Percentiles rank a stretch among this genome's conserved stretches.
Evolutionary conservation across 2,113 vertebrate species (phyloP).

Genomic region (Protobothrops flavoviridis): DNA sequence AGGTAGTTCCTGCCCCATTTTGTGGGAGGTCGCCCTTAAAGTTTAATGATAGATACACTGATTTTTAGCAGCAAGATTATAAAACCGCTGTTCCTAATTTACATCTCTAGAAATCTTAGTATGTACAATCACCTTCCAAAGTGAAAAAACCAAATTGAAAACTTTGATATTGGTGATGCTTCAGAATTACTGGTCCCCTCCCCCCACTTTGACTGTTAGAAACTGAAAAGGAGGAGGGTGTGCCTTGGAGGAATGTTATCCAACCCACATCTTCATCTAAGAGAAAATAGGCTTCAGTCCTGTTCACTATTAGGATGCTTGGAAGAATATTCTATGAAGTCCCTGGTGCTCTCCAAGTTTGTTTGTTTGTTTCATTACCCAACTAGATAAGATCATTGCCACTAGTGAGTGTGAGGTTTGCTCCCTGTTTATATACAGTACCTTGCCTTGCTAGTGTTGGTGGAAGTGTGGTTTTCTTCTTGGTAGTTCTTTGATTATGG

Average conservation of each 20-base stretch:
- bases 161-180: not conserved
- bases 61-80: not conserved
- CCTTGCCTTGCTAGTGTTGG: not conserved
- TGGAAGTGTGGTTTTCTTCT: not conserved
- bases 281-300: not conserved
- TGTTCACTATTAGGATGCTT: not conserved
- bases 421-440: not conserved
- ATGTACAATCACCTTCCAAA: not conserved
- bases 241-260: not conserved
- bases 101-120: not conserved
- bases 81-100: not conserved
- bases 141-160: not conserved
- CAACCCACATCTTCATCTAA: not conserved
- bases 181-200: not conserved
- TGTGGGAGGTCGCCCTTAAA: not conserved
- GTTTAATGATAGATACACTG: not conserved
- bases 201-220: not conserved
- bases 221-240: not conserved
- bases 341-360: not conserved
- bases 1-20: not conserved
- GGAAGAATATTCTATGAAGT: not conserved
- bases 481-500: not conserved
- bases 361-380: not conserved
- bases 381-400: not conserved
- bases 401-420: not conserved